Evolutionary conservation across 2,888 invertebrate genomes (phyloP).

Genomic region (Julus scanicus): DNA sequence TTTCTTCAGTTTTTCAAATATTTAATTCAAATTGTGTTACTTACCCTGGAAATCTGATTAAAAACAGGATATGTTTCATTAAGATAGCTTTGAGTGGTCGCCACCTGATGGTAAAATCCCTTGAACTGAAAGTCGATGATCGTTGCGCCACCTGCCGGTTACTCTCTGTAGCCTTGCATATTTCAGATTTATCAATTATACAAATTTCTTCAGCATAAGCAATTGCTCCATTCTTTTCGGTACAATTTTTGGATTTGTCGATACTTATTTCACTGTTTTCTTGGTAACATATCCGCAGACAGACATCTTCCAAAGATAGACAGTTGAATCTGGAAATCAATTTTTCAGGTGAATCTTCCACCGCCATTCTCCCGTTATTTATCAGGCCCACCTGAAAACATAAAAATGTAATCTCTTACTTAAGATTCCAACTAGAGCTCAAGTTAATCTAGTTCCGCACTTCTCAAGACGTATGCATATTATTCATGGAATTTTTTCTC

Average conservation of each 20-base stretch:
- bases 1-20: neutral
- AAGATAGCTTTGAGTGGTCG: neutral
- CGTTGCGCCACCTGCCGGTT: neutral
- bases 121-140: neutral
- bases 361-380: neutral
- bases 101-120: conserved; percentile 4
- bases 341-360: neutral
- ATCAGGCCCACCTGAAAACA: neutral
- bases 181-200: neutral
- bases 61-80: neutral
- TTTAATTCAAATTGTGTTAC: neutral
- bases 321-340: neutral
- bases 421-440: too few species aligned
- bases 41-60: conserved; percentile 5
- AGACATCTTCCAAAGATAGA: neutral
- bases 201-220: neutral
- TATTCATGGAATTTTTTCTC: too few species aligned
- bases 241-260: neutral
- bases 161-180: neutral
- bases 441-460: too few species aligned
- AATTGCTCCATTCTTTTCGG: neutral
- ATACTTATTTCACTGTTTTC: neutral
- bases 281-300: neutral
- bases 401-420: too few species aligned
- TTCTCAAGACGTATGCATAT: too few species aligned